These are phyloP conservation scores for Trichomalopsis sarcophagae DNA, from an alignment of 1,140 invertebrate species.

Conservation along the genomic window DNA sequence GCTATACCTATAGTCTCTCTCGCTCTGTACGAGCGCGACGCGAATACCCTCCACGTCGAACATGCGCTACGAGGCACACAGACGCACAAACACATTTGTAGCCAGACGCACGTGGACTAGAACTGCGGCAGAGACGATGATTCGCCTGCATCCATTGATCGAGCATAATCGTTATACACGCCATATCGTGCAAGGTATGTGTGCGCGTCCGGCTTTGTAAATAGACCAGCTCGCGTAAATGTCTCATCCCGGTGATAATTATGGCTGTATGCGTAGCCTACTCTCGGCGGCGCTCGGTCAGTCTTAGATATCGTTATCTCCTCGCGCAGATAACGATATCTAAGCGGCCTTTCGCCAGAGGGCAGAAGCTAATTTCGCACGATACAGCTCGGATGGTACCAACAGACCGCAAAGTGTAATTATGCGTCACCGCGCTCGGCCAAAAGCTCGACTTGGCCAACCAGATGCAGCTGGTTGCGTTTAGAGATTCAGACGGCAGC, in stretches of 20 bases:
- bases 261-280: neutral
- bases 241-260: neutral
- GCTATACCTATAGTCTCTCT: neutral
- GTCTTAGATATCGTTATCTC: too few relatives aligned
- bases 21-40: neutral
- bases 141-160: constrained; percentile 23
- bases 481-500: too few relatives aligned
- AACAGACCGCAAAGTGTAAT: too few relatives aligned
- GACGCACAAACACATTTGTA: neutral
- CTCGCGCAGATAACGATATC: too few relatives aligned
- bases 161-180: constrained; percentile 40
- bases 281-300: too few relatives aligned
- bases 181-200: constrained; percentile 25
- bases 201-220: constrained; percentile 15
- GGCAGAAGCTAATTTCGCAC: too few relatives aligned
- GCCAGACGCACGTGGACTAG: neutral
- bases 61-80: neutral
- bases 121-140: neutral
- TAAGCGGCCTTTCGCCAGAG: too few relatives aligned
- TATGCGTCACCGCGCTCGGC: too few relatives aligned
- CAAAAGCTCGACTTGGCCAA: too few relatives aligned
- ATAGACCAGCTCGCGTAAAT: neutral
- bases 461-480: too few relatives aligned
- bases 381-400: too few relatives aligned
- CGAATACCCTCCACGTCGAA: neutral